Evolutionary conservation across 2,888 invertebrate genomes (phyloP).

Genomic region (Mermis nigrescens): DNA sequence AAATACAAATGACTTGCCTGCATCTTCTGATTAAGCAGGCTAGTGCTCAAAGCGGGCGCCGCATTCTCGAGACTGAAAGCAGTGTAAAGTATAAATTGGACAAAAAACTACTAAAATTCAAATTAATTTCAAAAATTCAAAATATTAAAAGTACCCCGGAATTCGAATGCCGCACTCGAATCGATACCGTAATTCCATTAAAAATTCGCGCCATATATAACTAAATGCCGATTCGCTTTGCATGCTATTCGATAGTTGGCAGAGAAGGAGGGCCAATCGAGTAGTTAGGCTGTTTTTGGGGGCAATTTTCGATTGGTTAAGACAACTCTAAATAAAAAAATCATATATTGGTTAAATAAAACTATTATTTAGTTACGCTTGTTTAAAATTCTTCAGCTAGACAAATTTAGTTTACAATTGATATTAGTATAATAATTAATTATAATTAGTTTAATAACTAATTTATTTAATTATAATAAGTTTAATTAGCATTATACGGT

Average conservation of each 20-base stretch:
- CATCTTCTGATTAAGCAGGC: constrained; percentile 79
- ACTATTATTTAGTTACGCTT: no score
- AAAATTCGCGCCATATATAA: constrained; percentile 75
- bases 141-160: constrained; percentile 53
- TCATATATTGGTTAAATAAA: background rate
- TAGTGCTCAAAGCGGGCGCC: constrained; percentile 65
- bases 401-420: no score
- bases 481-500: no score
- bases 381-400: no score
- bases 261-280: constrained; percentile 55
- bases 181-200: constrained; percentile 64
- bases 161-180: constrained; percentile 62
- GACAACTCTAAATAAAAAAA: background rate
- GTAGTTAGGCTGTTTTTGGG: constrained; percentile 57
- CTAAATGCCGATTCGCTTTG: constrained; percentile 16
- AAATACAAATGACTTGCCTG: constrained; percentile 42
- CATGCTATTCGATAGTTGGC: constrained; percentile 48
- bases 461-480: no score
- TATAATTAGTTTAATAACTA: no score
- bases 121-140: background rate
- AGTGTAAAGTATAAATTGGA: no score
- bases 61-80: constrained; percentile 45
- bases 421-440: no score
- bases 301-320: constrained; percentile 46
- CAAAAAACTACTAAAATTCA: background rate